Evolutionary conservation across 2,888 invertebrate genomes (phyloP), one percentile per base, ranked within the genome.

Genomic region (Priocnemis perturbator): DNA sequence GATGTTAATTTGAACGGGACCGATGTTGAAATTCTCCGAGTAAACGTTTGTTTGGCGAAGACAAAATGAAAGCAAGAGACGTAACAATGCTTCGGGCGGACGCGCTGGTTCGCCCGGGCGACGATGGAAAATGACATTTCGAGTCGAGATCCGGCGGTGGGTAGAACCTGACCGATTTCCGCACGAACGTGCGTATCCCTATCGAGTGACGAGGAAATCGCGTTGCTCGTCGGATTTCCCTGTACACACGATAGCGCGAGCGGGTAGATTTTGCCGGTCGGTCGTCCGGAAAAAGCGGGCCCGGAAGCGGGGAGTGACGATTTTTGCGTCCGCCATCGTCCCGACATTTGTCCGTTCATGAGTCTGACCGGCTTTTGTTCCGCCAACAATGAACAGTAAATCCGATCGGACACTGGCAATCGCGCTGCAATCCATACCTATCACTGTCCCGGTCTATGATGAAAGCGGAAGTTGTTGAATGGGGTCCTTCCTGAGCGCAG

Each of bases 221-320:
- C 64, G 67, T 63, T 65, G 60, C 74, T 68, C 74, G 77, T 77
- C 64, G 71, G 68, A 74, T 77, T 77, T 78, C 70, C 74, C 74
- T 72, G 69, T 67, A 68, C 63, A 60, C 59, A 56, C 69, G 69
- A 72, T 74, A 67, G 65, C 68, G 76, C 62, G 37, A 9, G 47
- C 4, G 14, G 4, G 50, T 19, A 19, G 58, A 77, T 78, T 79
- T 78, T 80, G 69, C 77, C 7, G 37, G 77, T n/a, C 9, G 11
- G 55, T 62, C 59, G 70, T 37, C 56, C 60, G 64, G 73, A 75
- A 78, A 78, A 77, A 77, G 63, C 68, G 70, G 55, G 64, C 17
- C 73, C 81, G 79, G 79, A 79, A 70, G 75, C 65, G 64, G 71
- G 75, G 71, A 79, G 80, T 79, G 75, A 71, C 73, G 73, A 79